A percentile compares a stretch with the other conserved stretches of the same genome.
phyloP scores from a whole-genome alignment of 1,140 invertebrate genomes.

The Achroia grisella region DNA sequence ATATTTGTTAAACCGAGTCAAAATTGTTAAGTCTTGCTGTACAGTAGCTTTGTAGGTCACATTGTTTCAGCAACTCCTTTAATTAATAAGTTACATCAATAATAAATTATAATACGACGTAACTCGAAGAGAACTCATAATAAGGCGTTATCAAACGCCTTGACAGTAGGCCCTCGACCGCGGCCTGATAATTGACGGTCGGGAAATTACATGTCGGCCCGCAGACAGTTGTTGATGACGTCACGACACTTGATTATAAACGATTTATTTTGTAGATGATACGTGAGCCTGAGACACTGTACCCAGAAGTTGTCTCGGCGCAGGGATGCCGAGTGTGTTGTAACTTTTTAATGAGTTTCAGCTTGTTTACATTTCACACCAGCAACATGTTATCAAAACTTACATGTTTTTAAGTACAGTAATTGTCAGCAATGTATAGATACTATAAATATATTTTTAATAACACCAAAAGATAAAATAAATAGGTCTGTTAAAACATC shows the following conservation, averaged over 20 bases:
- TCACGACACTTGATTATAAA: conserved; percentile 71
- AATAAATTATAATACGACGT: no score
- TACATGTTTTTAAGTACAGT: background rate
- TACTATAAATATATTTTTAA: no score
- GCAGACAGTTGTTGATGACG: conserved; percentile 71
- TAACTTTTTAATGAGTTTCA: conserved; percentile 4
- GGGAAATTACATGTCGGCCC: conserved; percentile 68
- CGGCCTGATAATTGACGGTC: conserved; percentile 64
- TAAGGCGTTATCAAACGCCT: conserved; percentile 49
- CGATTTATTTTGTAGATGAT: conserved; percentile 62
- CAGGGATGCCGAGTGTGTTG: no score
- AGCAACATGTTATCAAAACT: conserved; percentile 23
- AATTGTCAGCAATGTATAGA: no score
- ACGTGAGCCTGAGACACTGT: background rate
- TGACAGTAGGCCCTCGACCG: conserved; percentile 53
- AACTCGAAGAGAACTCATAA: conserved; percentile 12
- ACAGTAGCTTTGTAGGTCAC: background rate
- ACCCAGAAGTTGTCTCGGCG: no score
- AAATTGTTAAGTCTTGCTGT: no score
- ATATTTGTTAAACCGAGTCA: no score
- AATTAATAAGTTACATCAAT: no score
- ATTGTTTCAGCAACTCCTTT: background rate
- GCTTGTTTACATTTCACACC: conserved; percentile 11
- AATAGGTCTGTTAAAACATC: no score
- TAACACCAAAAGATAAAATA: no score